A percentile compares a stretch with the other conserved stretches of the same genome.
phyloP scores from a whole-genome alignment of 2,797 vertebrate species.

The Artibeus jamaicensis region DNA sequence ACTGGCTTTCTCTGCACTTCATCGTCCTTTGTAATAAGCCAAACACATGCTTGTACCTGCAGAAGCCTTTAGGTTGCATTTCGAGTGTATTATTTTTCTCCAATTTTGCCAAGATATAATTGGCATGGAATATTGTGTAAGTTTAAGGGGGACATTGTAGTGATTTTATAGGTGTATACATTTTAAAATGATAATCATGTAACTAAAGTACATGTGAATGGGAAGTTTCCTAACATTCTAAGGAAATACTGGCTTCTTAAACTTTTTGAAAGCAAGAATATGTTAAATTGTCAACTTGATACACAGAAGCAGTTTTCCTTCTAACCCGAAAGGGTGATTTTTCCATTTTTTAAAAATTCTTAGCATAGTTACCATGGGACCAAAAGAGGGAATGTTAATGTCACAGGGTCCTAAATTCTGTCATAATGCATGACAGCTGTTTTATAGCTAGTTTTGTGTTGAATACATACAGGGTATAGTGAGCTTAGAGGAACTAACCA shows the following conservation, averaged over 20 bases:
- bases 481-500: not conserved
- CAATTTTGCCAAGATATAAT: not conserved
- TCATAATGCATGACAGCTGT: not conserved
- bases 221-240: constrained; percentile 51
- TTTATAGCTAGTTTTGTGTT: not conserved
- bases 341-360: not conserved
- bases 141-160: not conserved
- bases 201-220: not conserved
- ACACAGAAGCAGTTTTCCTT: not conserved
- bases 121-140: not conserved
- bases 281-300: not conserved
- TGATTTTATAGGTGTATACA: not conserved
- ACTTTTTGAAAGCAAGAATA: constrained; percentile 38
- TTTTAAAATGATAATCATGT: not conserved
- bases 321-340: not conserved
- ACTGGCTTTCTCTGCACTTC: not conserved
- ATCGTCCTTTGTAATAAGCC: not conserved
- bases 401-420: not conserved
- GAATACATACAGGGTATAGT: not conserved
- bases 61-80: not conserved
- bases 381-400: not conserved
- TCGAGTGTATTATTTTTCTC: not conserved
- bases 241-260: constrained; percentile 39
- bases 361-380: not conserved
- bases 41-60: not conserved